Conservation (phyloP, 2,113 vertebrate genomes). For the Muscicapa adusta region DNA sequence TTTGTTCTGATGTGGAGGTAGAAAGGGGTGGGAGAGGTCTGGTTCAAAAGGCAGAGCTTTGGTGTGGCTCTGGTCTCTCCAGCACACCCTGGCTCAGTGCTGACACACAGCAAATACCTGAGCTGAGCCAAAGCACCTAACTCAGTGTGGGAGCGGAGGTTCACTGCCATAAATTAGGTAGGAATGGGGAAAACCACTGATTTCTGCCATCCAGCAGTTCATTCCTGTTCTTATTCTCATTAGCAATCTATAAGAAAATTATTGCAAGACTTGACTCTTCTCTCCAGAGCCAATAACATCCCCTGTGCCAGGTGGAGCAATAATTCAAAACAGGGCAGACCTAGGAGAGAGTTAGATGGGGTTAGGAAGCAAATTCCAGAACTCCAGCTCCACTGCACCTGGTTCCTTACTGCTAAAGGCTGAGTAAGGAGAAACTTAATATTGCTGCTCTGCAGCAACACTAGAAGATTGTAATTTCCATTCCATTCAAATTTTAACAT, state of each 20-base stretch:
- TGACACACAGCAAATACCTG: neutral
- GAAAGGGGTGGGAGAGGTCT: neutral
- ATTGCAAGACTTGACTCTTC: constrained; percentile 54
- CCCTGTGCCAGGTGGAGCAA: constrained; percentile 55
- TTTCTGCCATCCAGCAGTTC: constrained; percentile 62
- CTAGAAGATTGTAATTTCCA: constrained; percentile 60
- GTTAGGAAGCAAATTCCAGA: constrained; percentile 59
- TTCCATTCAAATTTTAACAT: constrained; percentile 59
- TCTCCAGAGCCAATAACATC: constrained; percentile 66
- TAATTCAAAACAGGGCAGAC: constrained; percentile 59
- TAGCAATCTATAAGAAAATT: constrained; percentile 59
- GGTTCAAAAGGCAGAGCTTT: constrained; percentile 20
- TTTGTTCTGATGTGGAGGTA: neutral
- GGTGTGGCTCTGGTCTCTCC: neutral
- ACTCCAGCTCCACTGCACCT: constrained; percentile 18
- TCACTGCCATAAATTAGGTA: constrained; percentile 52
- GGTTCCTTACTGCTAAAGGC: constrained; percentile 57
- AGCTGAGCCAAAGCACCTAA: constrained; percentile 33
- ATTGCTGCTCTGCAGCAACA: constrained; percentile 50
- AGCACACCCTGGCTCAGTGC: constrained; percentile 22
- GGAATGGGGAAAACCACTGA: constrained; percentile 36
- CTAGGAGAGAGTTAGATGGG: constrained; percentile 40
- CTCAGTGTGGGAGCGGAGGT: neutral
- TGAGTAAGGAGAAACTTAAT: constrained; percentile 63
- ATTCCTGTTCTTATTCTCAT: constrained; percentile 69